Evolutionary conservation across 2,797 vertebrate genomes (phyloP).

Genomic region (Ispidina picta): DNA sequence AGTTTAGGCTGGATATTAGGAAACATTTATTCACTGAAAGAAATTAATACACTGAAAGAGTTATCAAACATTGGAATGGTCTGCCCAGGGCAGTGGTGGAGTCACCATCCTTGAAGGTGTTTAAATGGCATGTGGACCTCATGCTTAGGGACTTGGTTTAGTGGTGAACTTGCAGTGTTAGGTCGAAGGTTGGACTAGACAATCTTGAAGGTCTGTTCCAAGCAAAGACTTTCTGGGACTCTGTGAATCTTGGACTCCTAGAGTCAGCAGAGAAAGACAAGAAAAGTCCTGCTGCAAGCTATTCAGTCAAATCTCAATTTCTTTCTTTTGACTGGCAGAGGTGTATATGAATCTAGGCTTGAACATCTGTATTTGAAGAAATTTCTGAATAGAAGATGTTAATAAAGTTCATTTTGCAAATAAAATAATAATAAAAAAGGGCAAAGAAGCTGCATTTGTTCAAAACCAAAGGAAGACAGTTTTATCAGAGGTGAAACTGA

Average conservation of each 20-base stretch:
- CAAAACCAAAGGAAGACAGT: not conserved
- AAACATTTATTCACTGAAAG: too few relatives aligned
- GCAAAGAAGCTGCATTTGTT: not conserved
- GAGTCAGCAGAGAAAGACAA: not conserved
- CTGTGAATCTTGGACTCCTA: not conserved
- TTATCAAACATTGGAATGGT: too few relatives aligned
- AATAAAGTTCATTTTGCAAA: not conserved
- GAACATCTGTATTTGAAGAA: not conserved
- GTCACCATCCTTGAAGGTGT: too few relatives aligned
- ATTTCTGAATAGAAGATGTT: not conserved
- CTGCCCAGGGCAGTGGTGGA: too few relatives aligned
- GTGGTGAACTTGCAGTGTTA: too few relatives aligned
- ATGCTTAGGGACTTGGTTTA: too few relatives aligned
- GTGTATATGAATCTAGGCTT: not conserved
- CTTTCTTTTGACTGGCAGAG: not conserved
- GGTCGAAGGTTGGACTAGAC: too few relatives aligned
- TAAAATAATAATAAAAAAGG: not conserved
- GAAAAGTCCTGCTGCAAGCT: not conserved
- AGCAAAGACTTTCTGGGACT: too few relatives aligned
- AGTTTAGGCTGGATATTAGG: too few relatives aligned
- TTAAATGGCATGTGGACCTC: too few relatives aligned
- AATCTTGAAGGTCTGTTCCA: too few relatives aligned
- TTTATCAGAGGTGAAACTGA: not conserved
- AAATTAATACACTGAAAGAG: too few relatives aligned
- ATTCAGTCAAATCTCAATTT: not conserved